These are phyloP conservation scores for Drosophila testacea DNA, from an alignment of 2,888 invertebrate species.

Conservation along the genomic window DNA sequence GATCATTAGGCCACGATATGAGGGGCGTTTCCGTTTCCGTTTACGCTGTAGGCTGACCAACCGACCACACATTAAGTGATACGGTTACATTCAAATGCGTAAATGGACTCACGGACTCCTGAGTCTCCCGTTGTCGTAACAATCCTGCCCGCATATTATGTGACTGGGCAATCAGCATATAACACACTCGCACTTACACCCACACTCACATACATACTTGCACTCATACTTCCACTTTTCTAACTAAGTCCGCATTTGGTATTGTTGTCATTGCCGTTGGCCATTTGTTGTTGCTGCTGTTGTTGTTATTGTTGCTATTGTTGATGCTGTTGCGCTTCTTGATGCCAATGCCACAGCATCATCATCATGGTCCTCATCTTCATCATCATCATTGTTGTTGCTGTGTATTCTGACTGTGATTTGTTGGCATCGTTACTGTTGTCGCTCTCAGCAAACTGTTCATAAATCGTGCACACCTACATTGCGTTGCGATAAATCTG, in stretches of 20 bases:
- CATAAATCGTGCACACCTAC: conserved; percentile 78
- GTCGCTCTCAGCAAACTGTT: conserved; percentile 80
- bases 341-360: conserved; percentile 41
- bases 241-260: conserved; percentile 34
- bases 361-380: conserved; percentile 32
- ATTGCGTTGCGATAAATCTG: conserved; percentile 77
- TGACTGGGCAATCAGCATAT: conserved; percentile 61
- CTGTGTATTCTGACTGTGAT: conserved; percentile 57
- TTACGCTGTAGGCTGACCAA: conserved; percentile 55
- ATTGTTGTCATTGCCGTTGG: conserved; percentile 50
- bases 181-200: conserved; percentile 3
- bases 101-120: conserved; percentile 24
- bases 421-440: conserved; percentile 80
- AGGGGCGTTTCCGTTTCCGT: conserved; percentile 67
- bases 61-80: conserved; percentile 65
- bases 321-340: conserved; percentile 38
- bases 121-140: conserved; percentile 18
- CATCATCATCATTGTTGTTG: conserved; percentile 30
- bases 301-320: conserved; percentile 33
- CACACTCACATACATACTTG: conserved; percentile 3
- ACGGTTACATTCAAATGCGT: conserved; percentile 46
- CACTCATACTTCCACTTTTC: conserved; percentile 7
- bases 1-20: conserved; percentile 80
- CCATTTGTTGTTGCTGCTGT: conserved; percentile 41
- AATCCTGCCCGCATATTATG: conserved; percentile 43